phyloP scores from a whole-genome alignment of 2,113 vertebrate species.

The Ophthalmotilapia sp. region DNA sequence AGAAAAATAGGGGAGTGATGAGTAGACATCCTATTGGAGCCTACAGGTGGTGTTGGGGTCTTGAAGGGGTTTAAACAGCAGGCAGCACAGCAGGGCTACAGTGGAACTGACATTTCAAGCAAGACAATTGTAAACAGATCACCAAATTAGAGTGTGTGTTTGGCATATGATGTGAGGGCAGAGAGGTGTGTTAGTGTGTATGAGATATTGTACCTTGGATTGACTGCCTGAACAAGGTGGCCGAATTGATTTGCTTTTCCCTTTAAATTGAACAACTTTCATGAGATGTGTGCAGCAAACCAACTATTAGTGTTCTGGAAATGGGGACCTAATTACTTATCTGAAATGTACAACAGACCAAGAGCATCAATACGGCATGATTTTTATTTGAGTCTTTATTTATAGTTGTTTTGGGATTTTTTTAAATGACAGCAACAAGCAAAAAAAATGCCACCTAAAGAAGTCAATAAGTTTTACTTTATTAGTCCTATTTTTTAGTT shows the following conservation, averaged over 20 bases:
- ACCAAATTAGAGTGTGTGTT: neutral
- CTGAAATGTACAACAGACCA: neutral
- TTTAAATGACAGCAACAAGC: neutral
- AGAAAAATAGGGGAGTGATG: neutral
- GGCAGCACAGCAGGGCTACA: neutral
- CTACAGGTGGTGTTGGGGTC: neutral
- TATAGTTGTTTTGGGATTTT: neutral
- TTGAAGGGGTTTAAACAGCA: neutral
- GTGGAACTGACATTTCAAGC: neutral
- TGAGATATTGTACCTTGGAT: neutral
- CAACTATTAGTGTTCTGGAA: neutral
- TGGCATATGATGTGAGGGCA: neutral
- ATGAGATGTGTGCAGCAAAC: neutral
- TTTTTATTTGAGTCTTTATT: neutral
- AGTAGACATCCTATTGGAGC: neutral
- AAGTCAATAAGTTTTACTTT: neutral
- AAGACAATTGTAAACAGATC: neutral
- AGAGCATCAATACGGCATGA: neutral
- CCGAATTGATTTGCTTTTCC: neutral
- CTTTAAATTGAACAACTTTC: neutral
- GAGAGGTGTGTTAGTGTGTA: neutral
- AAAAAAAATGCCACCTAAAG: neutral
- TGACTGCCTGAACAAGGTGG: neutral
- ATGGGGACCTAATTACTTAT: neutral
- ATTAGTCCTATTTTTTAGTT: neutral